phyloP scores from a whole-genome alignment of 2,113 vertebrate genomes.

The Podocnemis expansa region DNA sequence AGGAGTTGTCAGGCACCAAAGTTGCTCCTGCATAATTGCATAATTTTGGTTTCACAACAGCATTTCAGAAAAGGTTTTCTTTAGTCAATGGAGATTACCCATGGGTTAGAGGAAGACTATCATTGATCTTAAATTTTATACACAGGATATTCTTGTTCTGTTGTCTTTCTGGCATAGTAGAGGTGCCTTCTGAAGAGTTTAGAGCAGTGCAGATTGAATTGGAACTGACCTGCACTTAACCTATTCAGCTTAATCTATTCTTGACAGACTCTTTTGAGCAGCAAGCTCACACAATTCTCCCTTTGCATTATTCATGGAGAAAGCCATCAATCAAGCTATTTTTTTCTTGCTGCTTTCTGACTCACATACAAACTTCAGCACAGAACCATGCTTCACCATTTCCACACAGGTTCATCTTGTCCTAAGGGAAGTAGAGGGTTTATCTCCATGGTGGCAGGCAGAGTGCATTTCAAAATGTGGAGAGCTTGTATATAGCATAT shows the following conservation, averaged over 20 bases:
- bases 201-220: slow-evolving; percentile 57
- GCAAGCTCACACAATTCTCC: slow-evolving; percentile 53
- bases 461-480: neutral
- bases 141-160: slow-evolving; percentile 27
- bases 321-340: neutral
- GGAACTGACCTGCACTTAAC: slow-evolving; percentile 70
- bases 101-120: neutral
- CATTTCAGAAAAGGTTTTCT: neutral
- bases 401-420: neutral
- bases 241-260: slow-evolving; percentile 66
- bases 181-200: slow-evolving; percentile 67
- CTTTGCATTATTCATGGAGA: slow-evolving; percentile 35
- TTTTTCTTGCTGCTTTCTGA: neutral
- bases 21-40: neutral
- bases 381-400: neutral
- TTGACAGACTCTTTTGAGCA: slow-evolving; percentile 71
- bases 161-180: slow-evolving; percentile 61
- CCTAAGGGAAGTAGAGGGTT: neutral
- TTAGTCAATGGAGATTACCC: neutral
- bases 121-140: slow-evolving; percentile 19
- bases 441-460: neutral
- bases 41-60: neutral
- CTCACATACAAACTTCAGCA: neutral
- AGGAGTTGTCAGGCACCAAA: neutral
- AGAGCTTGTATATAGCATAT: neutral